Evolutionary conservation across 2,113 vertebrate genomes (phyloP), one percentile per base, ranked within the genome.

Genomic region (Sinocyclocheilus anshuiensis): DNA sequence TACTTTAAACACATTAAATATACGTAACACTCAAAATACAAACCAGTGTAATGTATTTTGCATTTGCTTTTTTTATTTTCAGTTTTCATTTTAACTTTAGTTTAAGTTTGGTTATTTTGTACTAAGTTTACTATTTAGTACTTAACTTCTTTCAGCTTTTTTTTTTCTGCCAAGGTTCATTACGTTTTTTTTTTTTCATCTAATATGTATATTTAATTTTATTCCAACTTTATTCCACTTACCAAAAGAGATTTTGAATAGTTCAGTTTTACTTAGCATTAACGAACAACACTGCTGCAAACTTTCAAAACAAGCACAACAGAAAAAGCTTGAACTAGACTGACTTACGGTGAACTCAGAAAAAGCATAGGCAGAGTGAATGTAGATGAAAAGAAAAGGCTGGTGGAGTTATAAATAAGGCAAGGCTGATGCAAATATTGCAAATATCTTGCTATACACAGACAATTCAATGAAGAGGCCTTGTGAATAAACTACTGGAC

Each of bases 351-450:
- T 79, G 11, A 80, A 72, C 69, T 42, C 15, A 61, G 5, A 61
- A 39, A 61, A 11, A 61, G 20, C 2, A 22, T 2, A 42, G 20
- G 29, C 20, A 36, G 4, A 55, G 77, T 6, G 5, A 29, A 77
- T 77, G 76, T 22, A 79, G 57, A 79, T 59, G 77, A 79, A 80
- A 61, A 61, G 16, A 78, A 77, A 55, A 77, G 2, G 9, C 50
- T 33, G 26, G 45, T 33, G 18, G 50, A 57, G 18, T 20, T 78
- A 36, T 39, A 79, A 57, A 79, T 57, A 78, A 29, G 18, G 4
- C 39, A 79, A 79, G 20, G 53, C 33, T 79, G 29, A 79, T 61
- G 55, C 77, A 79, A 78, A 79, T 79, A 20, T 79, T 59, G 53
- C 77, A 79, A n/a, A n/a, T n/a, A n/a, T 39, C 20, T 8, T 48